Evolutionary conservation across 2,797 vertebrate genomes (phyloP).

Genomic region (Poecilia wingei): DNA sequence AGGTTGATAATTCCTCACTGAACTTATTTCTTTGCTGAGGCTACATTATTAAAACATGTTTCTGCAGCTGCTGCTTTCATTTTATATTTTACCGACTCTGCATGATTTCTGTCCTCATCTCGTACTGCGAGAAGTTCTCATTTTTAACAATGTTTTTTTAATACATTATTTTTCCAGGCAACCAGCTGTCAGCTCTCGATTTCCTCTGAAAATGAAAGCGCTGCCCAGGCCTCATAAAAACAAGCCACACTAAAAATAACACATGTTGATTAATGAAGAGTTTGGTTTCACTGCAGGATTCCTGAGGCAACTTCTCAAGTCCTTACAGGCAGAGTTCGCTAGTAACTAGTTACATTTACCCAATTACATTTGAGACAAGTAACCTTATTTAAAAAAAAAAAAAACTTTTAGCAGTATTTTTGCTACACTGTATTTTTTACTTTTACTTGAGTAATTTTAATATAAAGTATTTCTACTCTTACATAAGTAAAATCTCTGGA

Average conservation of each 20-base stretch:
- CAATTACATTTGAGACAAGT: no score
- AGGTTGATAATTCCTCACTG: conserved; percentile 15
- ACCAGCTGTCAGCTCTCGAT: conserved; percentile 1
- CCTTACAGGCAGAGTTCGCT: neutral
- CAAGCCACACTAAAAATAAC: conserved; percentile 8
- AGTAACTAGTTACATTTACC: no score
- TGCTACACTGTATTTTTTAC: no score
- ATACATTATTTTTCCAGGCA: neutral
- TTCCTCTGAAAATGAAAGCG: neutral
- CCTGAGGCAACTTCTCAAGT: conserved; percentile 7
- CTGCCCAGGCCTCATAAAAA: neutral
- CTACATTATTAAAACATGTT: conserved; percentile 1
- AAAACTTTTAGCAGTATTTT: no score
- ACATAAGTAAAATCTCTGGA: no score
- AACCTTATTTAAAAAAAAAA: no score
- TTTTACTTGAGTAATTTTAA: no score
- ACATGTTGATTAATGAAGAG: conserved; percentile 9
- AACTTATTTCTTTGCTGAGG: conserved; percentile 1
- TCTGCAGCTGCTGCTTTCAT: neutral
- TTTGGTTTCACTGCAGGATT: conserved; percentile 13
- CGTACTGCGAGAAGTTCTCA: conserved; percentile 1
- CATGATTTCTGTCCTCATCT: neutral
- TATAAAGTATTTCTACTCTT: no score
- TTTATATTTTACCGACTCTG: conserved; percentile 1
- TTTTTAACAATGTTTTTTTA: neutral